A percentile compares a stretch with the other conserved stretches of the same genome.
Conservation (phyloP, 2,113 vertebrate species). For the Ageneiosus marmoratus region DNA sequence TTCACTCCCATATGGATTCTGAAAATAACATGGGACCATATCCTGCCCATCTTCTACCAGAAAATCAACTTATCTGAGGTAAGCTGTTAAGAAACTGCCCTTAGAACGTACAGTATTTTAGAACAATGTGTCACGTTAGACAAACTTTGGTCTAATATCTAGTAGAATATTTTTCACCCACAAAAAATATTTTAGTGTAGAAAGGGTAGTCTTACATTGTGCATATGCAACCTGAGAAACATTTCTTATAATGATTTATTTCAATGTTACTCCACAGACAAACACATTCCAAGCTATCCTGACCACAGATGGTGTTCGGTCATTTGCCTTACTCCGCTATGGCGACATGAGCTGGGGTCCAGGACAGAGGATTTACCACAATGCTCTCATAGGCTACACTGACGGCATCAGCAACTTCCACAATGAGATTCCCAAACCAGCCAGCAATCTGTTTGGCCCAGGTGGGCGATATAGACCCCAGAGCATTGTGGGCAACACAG, state of each 20-base stretch:
- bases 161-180: not conserved
- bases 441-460: conserved; percentile 68
- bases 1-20: conserved; percentile 77
- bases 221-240: not conserved
- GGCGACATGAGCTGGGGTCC: conserved; percentile 77
- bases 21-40: conserved; percentile 79
- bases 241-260: not conserved
- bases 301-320: conserved; percentile 73
- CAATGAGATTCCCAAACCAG: conserved; percentile 64
- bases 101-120: not conserved
- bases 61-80: conserved; percentile 74
- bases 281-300: conserved; percentile 81
- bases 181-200: not conserved
- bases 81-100: conserved; percentile 11
- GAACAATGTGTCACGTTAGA: not conserved
- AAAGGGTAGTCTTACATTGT: not conserved
- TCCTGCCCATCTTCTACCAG: conserved; percentile 74
- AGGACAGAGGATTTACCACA: conserved; percentile 69
- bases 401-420: conserved; percentile 65
- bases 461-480: conserved; percentile 77
- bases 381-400: conserved; percentile 76
- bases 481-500: conserved; percentile 65
- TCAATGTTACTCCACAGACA: conserved; percentile 61
- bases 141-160: not conserved
- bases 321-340: conserved; percentile 75